Evolutionary conservation across 1,140 invertebrate genomes (phyloP), one percentile per base, ranked within the genome.

Genomic region (Drosophila persimilis): DNA sequence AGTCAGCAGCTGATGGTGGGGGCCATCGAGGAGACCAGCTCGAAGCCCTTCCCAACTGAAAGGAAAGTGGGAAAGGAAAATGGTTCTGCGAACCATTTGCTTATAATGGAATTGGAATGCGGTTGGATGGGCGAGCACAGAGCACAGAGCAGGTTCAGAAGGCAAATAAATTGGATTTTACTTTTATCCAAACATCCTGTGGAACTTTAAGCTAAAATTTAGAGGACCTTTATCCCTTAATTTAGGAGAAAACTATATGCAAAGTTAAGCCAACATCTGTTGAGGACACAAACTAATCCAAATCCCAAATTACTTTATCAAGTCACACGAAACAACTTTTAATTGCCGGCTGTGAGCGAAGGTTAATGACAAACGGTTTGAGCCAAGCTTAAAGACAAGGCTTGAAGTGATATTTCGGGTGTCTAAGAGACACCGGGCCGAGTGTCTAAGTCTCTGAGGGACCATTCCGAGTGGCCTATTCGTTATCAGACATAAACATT

Each of bases 321-420:
- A 20, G 44, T n/a, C 26, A 31, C 24, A 46, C 9, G 17, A 29
- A 24, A 48, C 46, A 48, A 69, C 50, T 69, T 69, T 69, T 69
- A 73, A 73, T 73, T 73, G 47, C 9, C 26, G 41, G 43, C 69
- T 52, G 46, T 51, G 26, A 73, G 51, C 56, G 71, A 74, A 74
- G 71, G 71, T 74, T 74, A 74, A 74, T 74, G 60, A 44, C 71
- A 39, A 73, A 35, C 17, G 46, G 57, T 39, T 73, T 73, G 9
- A 51, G 55, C 50, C 51, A 63, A 73, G 45, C 17, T 22, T 26
- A 31, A 51, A 50, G 39, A 44, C 17, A 17, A 50, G 35, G 3
- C 35, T 39, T 4, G 0, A 1, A 4, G 11, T 39, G 26, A 29
- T 29, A 17, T 56, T 46, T 56, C 13, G 11, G 45, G 26, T 26